Base-by-base conservation (phyloP, 2,888 invertebrate species). In the Pristionchus entomophagus region DNA sequence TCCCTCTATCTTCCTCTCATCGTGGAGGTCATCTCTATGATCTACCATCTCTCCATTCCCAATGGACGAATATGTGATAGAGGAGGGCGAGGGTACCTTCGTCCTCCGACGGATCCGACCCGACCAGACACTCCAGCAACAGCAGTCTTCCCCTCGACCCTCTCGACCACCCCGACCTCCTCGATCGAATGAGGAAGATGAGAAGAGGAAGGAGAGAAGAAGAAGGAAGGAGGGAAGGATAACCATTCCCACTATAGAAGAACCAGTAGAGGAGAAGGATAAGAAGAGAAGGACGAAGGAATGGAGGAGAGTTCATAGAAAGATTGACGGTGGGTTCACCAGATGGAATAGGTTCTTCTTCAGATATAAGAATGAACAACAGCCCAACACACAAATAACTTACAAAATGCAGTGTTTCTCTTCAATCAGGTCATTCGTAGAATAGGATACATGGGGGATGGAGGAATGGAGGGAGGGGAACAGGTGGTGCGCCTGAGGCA, bases 361-460 rank as follows among this genome's bases (percentile, higher is more conserved):
- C n/a, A n/a, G n/a, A n/a, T n/a, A n/a, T n/a, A n/a, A 45, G 45
- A 45, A 45, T 45, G 8, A 45, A 45, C 45, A 10, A 45, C 45
- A n/a, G 45, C 45, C 45, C 45, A 45, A n/a, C 14, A 14, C 14
- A 10, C 14, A 45, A 45, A 10, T 45, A 14, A 6, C 45, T 14
- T 45, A 45, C 6, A 10, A 10, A 0, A 32, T 29, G 62, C 12
- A 6, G 6, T 29, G 35, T 69, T 38, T 38, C 41, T 38, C 69
- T 35, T 8, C 22, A 19, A 38, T 4, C n/a, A 12, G 73, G 41
- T 41, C 73, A 45, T 73, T 73, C 26, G 41, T 73, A n/a, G 41
- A 41, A 73, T 73, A 41, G 69, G 73, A 73, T 26, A n/a, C n/a
- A n/a, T n/a, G n/a, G n/a, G n/a, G n/a, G n/a, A n/a, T 73, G 73